Base-by-base conservation (phyloP, 1,140 invertebrate genomes). In the Drosophila sechellia region DNA sequence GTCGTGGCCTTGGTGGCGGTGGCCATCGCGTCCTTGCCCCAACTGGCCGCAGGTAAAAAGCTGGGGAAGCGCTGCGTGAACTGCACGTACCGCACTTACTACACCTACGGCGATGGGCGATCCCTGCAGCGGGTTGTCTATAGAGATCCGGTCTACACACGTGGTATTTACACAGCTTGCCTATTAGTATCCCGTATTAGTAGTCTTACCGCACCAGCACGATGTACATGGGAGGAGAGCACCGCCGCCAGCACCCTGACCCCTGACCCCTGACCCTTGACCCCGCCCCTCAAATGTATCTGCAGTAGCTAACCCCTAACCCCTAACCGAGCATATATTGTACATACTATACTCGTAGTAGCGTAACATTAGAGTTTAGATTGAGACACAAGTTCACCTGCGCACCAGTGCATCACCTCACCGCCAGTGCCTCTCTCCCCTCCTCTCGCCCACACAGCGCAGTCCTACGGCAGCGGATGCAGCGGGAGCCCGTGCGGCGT, bases 401-500 rank as follows among this genome's bases (percentile, higher is more conserved):
- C 22, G 45, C 69, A 71, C 66, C 25, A 17, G 42, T 45, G 54
- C 73, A 59, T 42, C 40, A 34, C 20, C 56, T 49, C 64, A 37
- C 64, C 22, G 25, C 43, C 27, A 39, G 4, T 42, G n/a, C 34
- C 34, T 22, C 20, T 22, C 20, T 22, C 20, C 34, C 17, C 42
- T 39, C 11, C 39, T 63, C 43, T 46, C 46, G 37, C 37, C 34
- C 15, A 5, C 22, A 54, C 48, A 68, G 80, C 65, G 25, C 85
- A 89, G 34, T 72, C 74, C 0, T 89, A 92, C 50, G 1, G 17
- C 3, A 45, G 42, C 42, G 92, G 90, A 13, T 92, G 91, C 69
- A 77, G 77, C 39, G 87, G 90, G 2, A 92, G 66, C 85, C 90
- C 94, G 0, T 95, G 95, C 72, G 95, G 94, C 0, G 93, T 94